Evolutionary conservation across 2,113 vertebrate genomes (phyloP).

Genomic region (Psittacula cyanocephala): DNA sequence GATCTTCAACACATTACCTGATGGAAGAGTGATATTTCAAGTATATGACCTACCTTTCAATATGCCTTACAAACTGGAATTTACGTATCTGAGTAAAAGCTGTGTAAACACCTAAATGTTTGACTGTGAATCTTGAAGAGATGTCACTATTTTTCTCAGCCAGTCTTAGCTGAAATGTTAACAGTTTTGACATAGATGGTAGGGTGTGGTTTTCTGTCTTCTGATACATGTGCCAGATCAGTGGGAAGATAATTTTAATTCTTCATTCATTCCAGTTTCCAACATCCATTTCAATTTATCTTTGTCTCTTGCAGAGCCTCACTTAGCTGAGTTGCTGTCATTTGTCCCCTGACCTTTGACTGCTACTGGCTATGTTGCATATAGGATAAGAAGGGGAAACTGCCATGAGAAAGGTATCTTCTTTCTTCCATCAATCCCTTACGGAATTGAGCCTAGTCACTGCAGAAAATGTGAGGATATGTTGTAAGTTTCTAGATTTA

Average conservation of each 20-base stretch:
- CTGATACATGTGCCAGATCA: slow-evolving; percentile 7
- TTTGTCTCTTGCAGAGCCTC: slow-evolving; percentile 38
- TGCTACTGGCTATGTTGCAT: slow-evolving; percentile 1
- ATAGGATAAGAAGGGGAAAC: neutral
- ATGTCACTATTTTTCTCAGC: neutral
- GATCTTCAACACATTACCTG: neutral
- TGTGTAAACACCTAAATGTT: neutral
- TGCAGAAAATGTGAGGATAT: neutral
- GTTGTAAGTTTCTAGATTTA: neutral
- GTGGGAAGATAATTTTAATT: slow-evolving; percentile 16
- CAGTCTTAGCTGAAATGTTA: neutral
- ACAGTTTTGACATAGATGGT: neutral
- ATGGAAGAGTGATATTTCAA: neutral
- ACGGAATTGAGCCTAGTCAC: neutral
- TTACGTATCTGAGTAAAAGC: neutral
- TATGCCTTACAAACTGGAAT: neutral
- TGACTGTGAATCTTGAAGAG: neutral
- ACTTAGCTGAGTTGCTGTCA: slow-evolving; percentile 53
- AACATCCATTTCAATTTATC: slow-evolving; percentile 35
- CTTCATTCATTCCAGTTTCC: slow-evolving; percentile 13
- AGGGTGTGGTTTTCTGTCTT: neutral
- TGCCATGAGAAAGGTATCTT: neutral
- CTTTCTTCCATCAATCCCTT: neutral
- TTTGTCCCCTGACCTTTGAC: slow-evolving; percentile 61
- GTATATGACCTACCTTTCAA: neutral